Percentiles rank a stretch among this genome's conserved stretches.
phyloP scores from a whole-genome alignment of 2,888 invertebrate species.

The Sarcophaga carnaria region DNA sequence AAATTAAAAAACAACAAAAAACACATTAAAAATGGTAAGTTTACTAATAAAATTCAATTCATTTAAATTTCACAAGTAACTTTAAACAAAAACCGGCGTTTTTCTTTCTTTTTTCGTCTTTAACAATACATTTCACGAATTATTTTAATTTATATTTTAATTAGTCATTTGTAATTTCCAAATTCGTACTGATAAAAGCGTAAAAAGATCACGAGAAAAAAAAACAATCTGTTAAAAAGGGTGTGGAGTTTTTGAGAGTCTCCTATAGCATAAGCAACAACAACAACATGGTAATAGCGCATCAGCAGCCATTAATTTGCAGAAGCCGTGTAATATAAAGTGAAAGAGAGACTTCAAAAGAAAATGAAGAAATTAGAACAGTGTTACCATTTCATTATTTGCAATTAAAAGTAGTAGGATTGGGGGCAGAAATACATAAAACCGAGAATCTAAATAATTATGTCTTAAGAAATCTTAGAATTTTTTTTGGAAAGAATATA shows the following conservation, averaged over 20 bases:
- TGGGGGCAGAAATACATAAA: no score
- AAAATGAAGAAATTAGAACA: not conserved
- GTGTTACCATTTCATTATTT: not conserved
- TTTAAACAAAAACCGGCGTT: not conserved
- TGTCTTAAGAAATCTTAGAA: no score
- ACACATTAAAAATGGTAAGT: conserved; percentile 69
- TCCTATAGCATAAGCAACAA: not conserved
- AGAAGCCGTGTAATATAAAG: not conserved
- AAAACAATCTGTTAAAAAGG: conserved; percentile 15
- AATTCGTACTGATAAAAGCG: not conserved
- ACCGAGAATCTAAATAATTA: no score
- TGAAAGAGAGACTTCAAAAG: conserved; percentile 18
- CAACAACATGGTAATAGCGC: not conserved
- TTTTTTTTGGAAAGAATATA: no score
- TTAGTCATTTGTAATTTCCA: no score
- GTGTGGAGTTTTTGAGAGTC: conserved; percentile 34
- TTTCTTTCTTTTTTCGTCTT: not conserved
- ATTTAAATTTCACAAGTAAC: not conserved
- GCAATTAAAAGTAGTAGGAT: no score
- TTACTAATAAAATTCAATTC: conserved; percentile 9
- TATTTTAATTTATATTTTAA: no score
- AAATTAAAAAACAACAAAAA: conserved; percentile 50
- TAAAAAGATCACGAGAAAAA: not conserved
- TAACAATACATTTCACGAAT: no score
- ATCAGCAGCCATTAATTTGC: not conserved